Evolutionary conservation across 2,797 vertebrate species (phyloP).

Genomic region (Choloepus didactylus): DNA sequence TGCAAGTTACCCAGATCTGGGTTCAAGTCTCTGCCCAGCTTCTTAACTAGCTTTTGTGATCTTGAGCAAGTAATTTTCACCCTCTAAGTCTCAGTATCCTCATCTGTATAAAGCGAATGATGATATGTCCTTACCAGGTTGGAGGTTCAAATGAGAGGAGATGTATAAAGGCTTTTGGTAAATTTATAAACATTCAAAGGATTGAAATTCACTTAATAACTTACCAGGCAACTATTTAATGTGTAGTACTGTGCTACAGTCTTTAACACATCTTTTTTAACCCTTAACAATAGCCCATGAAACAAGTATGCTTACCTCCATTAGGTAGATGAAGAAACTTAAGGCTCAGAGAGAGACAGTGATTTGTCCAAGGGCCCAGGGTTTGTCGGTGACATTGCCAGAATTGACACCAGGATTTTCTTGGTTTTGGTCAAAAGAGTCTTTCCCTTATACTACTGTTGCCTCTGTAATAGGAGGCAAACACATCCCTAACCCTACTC

Average conservation of each 20-base stretch:
- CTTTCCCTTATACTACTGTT: not conserved
- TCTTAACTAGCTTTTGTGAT: not conserved
- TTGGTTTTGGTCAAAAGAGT: not conserved
- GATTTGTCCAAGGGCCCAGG: not conserved
- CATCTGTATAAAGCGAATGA: not conserved
- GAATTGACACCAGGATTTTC: not conserved
- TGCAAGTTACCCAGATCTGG: not conserved
- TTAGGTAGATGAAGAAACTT: not conserved
- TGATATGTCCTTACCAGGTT: not conserved
- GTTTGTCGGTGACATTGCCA: not conserved
- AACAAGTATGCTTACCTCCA: not conserved
- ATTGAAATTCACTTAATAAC: not conserved
- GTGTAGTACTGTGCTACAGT: not conserved
- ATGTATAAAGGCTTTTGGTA: not conserved
- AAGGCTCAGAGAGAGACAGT: not conserved
- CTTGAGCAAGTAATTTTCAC: not conserved
- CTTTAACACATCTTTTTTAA: not conserved
- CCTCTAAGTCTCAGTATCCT: not conserved
- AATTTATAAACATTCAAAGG: not conserved
- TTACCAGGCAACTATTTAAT: not conserved
- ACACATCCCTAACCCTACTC: not conserved
- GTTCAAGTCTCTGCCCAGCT: not conserved
- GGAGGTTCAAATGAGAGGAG: constrained; percentile 11
- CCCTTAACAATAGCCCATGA: not conserved
- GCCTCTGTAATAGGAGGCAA: not conserved